A percentile compares a stretch with the other conserved stretches of the same genome.
Conservation (phyloP, 2,113 vertebrate genomes). For the Paramormyrops kingsleyae region DNA sequence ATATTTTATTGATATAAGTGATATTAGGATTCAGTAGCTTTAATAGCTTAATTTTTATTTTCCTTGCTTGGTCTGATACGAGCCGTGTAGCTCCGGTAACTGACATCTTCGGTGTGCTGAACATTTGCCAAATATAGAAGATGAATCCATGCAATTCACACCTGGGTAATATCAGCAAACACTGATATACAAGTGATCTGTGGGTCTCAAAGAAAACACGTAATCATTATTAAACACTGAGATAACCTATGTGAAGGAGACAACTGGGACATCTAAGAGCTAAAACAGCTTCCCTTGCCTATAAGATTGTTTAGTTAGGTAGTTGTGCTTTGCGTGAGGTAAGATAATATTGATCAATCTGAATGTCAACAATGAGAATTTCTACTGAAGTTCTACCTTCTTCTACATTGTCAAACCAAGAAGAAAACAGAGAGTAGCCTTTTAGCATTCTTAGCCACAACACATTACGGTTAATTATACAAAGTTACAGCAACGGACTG, state of each 20-base stretch:
- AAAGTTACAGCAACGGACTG: neutral
- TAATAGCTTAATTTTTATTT: neutral
- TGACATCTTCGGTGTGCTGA: neutral
- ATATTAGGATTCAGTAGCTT: neutral
- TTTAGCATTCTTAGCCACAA: neutral
- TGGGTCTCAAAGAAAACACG: neutral
- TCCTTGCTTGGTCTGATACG: neutral
- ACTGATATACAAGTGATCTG: neutral
- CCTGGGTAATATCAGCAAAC: neutral
- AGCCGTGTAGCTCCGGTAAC: neutral
- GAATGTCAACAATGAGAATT: neutral
- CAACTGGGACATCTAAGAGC: neutral
- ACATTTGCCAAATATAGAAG: neutral
- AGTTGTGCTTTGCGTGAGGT: neutral
- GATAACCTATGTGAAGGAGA: neutral
- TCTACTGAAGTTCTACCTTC: neutral
- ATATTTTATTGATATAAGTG: neutral
- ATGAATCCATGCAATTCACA: neutral
- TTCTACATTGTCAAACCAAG: neutral
- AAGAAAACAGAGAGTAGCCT: neutral
- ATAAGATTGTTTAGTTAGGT: neutral
- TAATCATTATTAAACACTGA: neutral
- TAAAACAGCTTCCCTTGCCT: neutral
- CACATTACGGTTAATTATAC: neutral
- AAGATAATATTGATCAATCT: neutral